A percentile compares a stretch with the other conserved stretches of the same genome.
phyloP scores from a whole-genome alignment of 2,797 vertebrate species.

The Sciurus carolinensis region DNA sequence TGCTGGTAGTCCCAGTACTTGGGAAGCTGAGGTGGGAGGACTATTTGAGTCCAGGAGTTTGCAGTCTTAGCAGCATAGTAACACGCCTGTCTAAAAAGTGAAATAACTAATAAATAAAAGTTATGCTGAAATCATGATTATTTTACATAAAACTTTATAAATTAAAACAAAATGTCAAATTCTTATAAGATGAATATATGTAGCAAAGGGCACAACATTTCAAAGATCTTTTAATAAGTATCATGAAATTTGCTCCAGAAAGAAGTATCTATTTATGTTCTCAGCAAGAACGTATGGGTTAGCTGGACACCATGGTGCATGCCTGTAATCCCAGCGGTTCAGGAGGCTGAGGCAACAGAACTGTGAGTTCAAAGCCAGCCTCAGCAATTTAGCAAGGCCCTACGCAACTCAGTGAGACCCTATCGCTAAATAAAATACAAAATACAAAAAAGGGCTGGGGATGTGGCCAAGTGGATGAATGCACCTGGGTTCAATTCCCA shows the following conservation, averaged over 20 bases:
- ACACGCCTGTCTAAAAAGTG: not conserved
- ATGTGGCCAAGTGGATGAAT: too few species aligned
- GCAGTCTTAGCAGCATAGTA: too few species aligned
- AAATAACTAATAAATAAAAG: not conserved
- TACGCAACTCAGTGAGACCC: too few species aligned
- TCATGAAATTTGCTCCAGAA: conserved; percentile 24
- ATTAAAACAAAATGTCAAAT: not conserved
- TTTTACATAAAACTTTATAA: conserved; percentile 30
- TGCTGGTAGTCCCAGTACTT: not conserved
- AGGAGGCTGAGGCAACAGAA: too few species aligned
- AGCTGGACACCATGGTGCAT: too few species aligned
- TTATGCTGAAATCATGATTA: not conserved
- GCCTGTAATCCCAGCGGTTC: too few species aligned
- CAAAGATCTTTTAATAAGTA: not conserved
- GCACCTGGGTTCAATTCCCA: too few species aligned
- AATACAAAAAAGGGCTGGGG: too few species aligned
- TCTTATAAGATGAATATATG: conserved; percentile 21
- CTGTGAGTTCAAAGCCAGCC: too few species aligned
- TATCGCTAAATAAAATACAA: too few species aligned
- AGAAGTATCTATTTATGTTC: conserved; percentile 8
- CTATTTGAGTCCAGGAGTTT: not conserved
- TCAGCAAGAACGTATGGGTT: not conserved
- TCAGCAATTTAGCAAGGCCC: too few species aligned
- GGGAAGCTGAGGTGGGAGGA: not conserved
- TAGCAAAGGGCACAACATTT: conserved; percentile 17